Conservation (phyloP, 2,888 invertebrate species). For the Notocelia uddmanniana region DNA sequence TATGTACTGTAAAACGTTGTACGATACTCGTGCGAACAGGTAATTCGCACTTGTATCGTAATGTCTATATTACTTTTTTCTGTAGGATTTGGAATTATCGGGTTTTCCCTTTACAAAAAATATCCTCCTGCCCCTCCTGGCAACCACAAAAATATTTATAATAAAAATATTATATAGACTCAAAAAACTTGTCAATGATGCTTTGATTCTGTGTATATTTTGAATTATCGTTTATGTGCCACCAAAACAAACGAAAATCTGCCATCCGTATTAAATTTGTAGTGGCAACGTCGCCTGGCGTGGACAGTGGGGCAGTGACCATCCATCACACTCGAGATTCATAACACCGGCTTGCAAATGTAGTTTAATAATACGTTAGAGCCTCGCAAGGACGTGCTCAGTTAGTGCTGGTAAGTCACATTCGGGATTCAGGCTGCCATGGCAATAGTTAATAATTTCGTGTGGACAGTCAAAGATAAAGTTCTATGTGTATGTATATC, state of each 20-base stretch:
- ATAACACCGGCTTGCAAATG: conserved; percentile 74
- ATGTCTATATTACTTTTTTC: too few species aligned
- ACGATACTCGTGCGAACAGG: too few species aligned
- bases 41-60: too few species aligned
- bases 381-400: conserved; percentile 51
- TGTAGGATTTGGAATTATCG: too few species aligned
- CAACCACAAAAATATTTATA: background rate
- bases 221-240: conserved; percentile 1
- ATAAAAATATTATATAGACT: background rate
- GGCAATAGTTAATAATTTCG: conserved; percentile 39
- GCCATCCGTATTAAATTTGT: conserved; percentile 32
- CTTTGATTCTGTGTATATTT: background rate
- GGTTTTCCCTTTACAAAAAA: background rate
- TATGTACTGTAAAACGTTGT: too few species aligned
- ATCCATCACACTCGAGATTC: conserved; percentile 80
- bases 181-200: background rate
- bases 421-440: conserved; percentile 33
- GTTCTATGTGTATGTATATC: background rate
- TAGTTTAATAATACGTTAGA: conserved; percentile 68
- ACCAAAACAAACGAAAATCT: conserved; percentile 24
- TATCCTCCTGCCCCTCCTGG: background rate
- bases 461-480: conserved; percentile 25
- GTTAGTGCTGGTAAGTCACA: conserved; percentile 41
- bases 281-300: conserved; percentile 36
- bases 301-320: conserved; percentile 51